phyloP scores from a whole-genome alignment of 2,888 invertebrate genomes.

The Drosophila lutescens region DNA sequence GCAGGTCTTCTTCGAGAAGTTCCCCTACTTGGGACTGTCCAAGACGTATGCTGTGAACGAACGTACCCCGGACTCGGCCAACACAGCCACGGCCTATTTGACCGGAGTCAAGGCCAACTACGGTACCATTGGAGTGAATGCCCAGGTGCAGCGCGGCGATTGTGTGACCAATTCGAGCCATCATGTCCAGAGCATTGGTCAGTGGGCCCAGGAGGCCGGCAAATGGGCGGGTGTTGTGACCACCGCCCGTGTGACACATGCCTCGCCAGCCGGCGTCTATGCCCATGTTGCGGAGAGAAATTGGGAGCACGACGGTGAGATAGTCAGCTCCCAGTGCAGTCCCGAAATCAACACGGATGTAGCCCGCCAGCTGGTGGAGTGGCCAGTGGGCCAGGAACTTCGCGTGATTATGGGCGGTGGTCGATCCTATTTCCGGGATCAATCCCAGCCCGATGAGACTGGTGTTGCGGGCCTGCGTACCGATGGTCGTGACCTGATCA shows the following conservation, averaged over 20 bases:
- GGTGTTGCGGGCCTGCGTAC: slow-evolving; percentile 86
- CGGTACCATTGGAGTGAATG: slow-evolving; percentile 90
- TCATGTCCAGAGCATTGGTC: slow-evolving; percentile 88
- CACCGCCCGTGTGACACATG: slow-evolving; percentile 91
- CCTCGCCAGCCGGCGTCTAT: slow-evolving; percentile 90
- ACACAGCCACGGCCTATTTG: slow-evolving; percentile 91
- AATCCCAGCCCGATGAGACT: slow-evolving; percentile 84
- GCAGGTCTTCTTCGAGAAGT: slow-evolving; percentile 87
- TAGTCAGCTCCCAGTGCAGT: slow-evolving; percentile 83
- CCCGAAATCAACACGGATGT: slow-evolving; percentile 88
- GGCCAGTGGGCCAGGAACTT: slow-evolving; percentile 88
- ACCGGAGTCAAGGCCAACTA: slow-evolving; percentile 91
- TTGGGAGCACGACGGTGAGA: slow-evolving; percentile 88
- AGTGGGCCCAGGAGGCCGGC: slow-evolving; percentile 88
- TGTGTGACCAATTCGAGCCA: slow-evolving; percentile 86
- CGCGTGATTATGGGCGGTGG: slow-evolving; percentile 86
- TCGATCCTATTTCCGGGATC: slow-evolving; percentile 73
- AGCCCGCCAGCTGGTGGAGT: slow-evolving; percentile 88
- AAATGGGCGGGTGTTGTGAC: slow-evolving; percentile 89
- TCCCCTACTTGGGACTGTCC: slow-evolving; percentile 85
- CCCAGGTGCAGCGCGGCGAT: slow-evolving; percentile 87
- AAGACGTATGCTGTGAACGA: slow-evolving; percentile 91
- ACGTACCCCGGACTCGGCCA: slow-evolving; percentile 93
- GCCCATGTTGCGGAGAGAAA: slow-evolving; percentile 88
- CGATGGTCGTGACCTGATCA: slow-evolving; percentile 88